phyloP scores from a whole-genome alignment of 2,113 vertebrate species.

The Connochaetes taurinus region DNA sequence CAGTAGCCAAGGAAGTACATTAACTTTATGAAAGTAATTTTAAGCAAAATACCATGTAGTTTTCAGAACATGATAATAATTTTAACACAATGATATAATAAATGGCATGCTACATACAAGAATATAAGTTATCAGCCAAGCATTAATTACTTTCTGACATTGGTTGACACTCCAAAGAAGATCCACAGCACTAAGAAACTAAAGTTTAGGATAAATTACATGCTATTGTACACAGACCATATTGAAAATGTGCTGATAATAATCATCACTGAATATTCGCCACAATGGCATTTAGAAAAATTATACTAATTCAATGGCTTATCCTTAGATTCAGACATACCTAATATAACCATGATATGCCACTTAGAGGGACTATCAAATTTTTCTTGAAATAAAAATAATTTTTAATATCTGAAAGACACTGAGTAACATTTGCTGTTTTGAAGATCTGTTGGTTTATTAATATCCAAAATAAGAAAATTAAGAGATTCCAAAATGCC shows the following conservation, averaged over 20 bases:
- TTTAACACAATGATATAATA: background rate
- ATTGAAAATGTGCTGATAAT: background rate
- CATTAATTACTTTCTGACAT: background rate
- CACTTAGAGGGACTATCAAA: background rate
- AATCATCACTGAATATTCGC: background rate
- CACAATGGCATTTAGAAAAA: background rate
- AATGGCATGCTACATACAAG: background rate
- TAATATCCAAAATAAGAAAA: background rate
- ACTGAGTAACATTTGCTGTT: background rate
- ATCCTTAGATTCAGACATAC: background rate
- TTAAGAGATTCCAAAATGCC: background rate
- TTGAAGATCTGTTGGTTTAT: background rate
- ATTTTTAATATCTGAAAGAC: background rate
- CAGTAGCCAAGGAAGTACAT: background rate
- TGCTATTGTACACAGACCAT: background rate
- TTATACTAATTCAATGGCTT: background rate
- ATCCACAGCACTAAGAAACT: background rate
- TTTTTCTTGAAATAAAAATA: conserved; percentile 4
- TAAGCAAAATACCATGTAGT: background rate
- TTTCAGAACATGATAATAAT: background rate
- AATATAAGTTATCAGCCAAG: background rate
- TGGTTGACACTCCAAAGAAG: background rate
- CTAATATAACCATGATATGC: background rate
- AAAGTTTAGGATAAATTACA: background rate
- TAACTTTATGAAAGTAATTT: background rate